Percentiles rank a stretch among this genome's conserved stretches.
These are phyloP conservation scores for Mylabris phalerata DNA, from an alignment of 1,140 invertebrate genomes.

Conservation along the genomic window DNA sequence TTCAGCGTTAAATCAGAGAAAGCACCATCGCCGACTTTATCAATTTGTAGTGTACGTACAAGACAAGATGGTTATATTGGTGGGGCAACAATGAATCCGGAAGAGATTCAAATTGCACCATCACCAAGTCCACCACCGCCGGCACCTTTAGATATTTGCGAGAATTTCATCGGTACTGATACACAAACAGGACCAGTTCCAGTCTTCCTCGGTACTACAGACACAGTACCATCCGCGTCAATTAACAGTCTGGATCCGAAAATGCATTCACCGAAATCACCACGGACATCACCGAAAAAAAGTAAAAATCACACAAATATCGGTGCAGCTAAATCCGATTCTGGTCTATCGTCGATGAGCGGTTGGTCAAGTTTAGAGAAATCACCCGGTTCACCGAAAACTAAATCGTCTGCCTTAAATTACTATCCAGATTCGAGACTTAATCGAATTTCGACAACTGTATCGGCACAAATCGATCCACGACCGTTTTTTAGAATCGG, in stretches of 20 bases:
- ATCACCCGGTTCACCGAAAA: constrained; percentile 66
- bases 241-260: constrained; percentile 48
- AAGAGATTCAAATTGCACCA: constrained; percentile 43
- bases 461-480: constrained; percentile 8
- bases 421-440: constrained; percentile 22
- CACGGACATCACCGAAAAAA: constrained; percentile 66
- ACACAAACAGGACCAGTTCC: constrained; percentile 42
- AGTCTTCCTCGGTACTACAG: constrained; percentile 42
- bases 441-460: constrained; percentile 4
- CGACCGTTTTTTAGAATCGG: constrained; percentile 30
- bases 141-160: constrained; percentile 57
- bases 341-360: constrained; percentile 77
- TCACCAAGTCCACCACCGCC: constrained; percentile 71
- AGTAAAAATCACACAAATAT: constrained; percentile 59
- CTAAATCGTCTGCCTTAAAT: constrained; percentile 20
- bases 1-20: constrained; percentile 47
- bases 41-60: constrained; percentile 57
- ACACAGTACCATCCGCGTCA: constrained; percentile 34
- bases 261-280: constrained; percentile 63
- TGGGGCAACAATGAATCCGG: constrained; percentile 27
- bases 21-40: constrained; percentile 53
- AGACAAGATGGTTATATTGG: constrained; percentile 58
- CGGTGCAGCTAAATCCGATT: constrained; percentile 70
- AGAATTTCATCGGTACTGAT: constrained; percentile 41
- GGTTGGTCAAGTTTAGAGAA: constrained; percentile 78